Base-by-base conservation (phyloP, 2,113 vertebrate genomes). In the Monarcha castaneiventris region DNA sequence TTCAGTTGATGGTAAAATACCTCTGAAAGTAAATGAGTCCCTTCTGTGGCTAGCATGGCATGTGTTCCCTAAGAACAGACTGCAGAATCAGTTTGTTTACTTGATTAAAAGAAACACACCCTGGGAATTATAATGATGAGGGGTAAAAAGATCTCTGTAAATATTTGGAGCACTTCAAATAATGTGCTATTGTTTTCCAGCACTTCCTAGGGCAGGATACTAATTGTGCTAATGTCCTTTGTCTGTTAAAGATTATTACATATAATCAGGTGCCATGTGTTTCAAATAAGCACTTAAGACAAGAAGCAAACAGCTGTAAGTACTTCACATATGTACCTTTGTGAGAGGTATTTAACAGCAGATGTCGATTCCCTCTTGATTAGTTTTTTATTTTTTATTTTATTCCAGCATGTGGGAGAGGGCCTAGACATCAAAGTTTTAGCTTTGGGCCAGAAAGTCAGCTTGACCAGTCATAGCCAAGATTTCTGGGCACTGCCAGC, bases 401-500 rank as follows among this genome's bases (percentile, higher is more conserved):
- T 49, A 41, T 51, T 77, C 26, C 22, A 97, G 94, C 96, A 93
- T 44, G 95, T 88, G 87, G 84, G 84, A 79, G 93, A 97, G 69
- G 95, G 63, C 83, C 97, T 94, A 78, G 92, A 97, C 81, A 37
- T 96, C 89, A 93, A 95, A 35, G 27, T 87, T 32, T 43, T 43
- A 81, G n/a, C 89, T 94, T 95, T 95, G 44, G 96, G 92, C 96
- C 90, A 82, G 80, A 80, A 74, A 91, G 88, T 71, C 92, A 94
- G 20, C 62, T 71, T 44, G 94, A 97, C 35, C 81, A 68, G 37
- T 39, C 55, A 35, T 29, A 64, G 83, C 54, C 89, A 78, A 72
- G 86, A 94, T 35, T 96, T 97, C 91, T 87, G 93, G 81, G 91
- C 93, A 21, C 39, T 97, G 76, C 91, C 96, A 93, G 84, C 93